These are phyloP conservation scores for Drosophila ananassae DNA, from an alignment of 1,140 invertebrate genomes.

Conservation along the genomic window DNA sequence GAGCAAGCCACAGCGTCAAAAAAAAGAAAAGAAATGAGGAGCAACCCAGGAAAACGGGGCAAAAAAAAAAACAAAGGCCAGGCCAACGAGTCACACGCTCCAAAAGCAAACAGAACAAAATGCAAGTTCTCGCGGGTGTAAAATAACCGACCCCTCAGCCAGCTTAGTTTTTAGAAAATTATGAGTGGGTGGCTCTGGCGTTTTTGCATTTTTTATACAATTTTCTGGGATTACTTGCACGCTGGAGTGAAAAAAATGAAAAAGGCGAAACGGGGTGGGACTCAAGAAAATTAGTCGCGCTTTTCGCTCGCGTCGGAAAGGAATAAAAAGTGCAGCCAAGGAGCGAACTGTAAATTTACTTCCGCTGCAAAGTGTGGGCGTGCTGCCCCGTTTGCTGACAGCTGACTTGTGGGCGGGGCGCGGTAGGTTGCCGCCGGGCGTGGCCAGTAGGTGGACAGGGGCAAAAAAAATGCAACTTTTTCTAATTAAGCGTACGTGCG, in stretches of 20 bases:
- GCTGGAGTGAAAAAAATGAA: slow-evolving; percentile 5
- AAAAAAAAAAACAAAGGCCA: slow-evolving; percentile 49
- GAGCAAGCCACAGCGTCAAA: slow-evolving; percentile 30
- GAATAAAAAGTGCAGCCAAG: slow-evolving; percentile 66
- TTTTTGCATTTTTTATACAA: slow-evolving; percentile 62
- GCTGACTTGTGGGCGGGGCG: slow-evolving; percentile 25
- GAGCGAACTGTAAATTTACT: slow-evolving; percentile 78
- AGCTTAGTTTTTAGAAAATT: slow-evolving; percentile 62
- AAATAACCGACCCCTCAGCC: slow-evolving; percentile 29
- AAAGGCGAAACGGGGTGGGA: slow-evolving; percentile 18
- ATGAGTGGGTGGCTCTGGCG: slow-evolving; percentile 41
- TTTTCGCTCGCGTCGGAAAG: slow-evolving; percentile 69
- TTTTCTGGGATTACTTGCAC: slow-evolving; percentile 59
- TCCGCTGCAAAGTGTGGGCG: slow-evolving; percentile 70
- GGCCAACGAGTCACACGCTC: slow-evolving; percentile 57
- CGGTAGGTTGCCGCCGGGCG: slow-evolving; percentile 2
- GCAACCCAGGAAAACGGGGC: background rate
- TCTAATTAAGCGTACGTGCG: slow-evolving; percentile 81
- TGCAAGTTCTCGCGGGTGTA: slow-evolving; percentile 43
- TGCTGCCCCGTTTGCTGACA: slow-evolving; percentile 45
- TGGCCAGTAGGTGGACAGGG: slow-evolving; percentile 46
- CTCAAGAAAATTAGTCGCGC: slow-evolving; percentile 76
- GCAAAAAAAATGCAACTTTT: slow-evolving; percentile 55
- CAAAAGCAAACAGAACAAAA: slow-evolving; percentile 59
- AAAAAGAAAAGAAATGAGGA: slow-evolving; percentile 8